Evolutionary conservation across 2,888 invertebrate species (phyloP).

Genomic region (Timema podura): DNA sequence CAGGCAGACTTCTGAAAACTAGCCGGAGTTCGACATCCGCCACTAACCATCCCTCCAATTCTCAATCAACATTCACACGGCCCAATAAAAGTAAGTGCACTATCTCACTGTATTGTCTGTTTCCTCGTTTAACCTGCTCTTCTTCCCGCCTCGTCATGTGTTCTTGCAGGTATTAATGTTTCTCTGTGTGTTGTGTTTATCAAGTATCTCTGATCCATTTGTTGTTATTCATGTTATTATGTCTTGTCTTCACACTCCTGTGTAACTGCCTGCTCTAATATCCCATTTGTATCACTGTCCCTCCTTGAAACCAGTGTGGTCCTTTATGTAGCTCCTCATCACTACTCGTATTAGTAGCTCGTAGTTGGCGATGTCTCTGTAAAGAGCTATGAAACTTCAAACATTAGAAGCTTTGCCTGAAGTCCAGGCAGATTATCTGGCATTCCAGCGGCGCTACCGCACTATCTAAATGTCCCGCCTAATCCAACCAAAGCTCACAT

Average conservation of each 20-base stretch:
- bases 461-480: no score
- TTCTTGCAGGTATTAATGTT: background rate
- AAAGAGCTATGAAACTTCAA: no score
- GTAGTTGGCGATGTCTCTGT: no score
- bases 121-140: background rate
- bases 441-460: no score
- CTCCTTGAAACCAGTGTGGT: no score
- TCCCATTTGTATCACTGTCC: no score
- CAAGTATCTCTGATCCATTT: background rate
- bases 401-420: no score
- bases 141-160: background rate
- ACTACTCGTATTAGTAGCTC: no score
- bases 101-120: background rate
- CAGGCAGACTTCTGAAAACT: constrained; percentile 1
- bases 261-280: background rate
- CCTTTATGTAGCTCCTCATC: no score
- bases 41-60: constrained; percentile 1
- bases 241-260: background rate
- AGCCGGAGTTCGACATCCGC: background rate
- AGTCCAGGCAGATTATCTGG: no score
- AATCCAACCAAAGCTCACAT: no score
- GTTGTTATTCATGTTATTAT: background rate
- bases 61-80: constrained; percentile 22
- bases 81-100: constrained; percentile 23
- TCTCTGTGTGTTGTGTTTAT: background rate